Conservation (phyloP, 2,797 vertebrate species). For the Numenius phaeopus region DNA sequence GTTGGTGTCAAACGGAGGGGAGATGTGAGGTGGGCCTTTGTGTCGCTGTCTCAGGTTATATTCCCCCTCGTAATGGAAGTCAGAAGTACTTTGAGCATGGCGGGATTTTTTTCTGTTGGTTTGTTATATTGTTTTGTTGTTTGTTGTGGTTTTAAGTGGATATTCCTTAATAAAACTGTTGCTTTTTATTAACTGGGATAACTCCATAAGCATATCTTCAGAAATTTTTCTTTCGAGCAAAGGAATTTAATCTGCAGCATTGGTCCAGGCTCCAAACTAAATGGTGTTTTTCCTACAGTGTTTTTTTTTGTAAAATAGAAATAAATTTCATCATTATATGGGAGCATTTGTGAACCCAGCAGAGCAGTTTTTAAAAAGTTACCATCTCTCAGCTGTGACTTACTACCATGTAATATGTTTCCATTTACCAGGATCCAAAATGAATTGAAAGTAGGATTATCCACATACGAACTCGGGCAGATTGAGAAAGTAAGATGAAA, state of each 20-base stretch:
- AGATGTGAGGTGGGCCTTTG: background rate
- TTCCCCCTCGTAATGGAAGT: background rate
- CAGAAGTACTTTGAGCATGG: background rate
- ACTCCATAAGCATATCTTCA: background rate
- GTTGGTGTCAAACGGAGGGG: background rate
- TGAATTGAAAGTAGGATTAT: background rate
- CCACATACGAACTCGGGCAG: background rate
- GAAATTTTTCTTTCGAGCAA: background rate
- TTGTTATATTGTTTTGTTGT: background rate
- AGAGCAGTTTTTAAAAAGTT: background rate
- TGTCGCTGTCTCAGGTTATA: background rate
- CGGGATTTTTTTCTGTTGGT: background rate
- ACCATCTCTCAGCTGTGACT: background rate
- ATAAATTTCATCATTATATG: background rate
- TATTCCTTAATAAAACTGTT: background rate
- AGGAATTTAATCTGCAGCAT: background rate
- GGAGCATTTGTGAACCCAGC: background rate
- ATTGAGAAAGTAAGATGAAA: background rate
- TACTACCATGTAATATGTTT: background rate
- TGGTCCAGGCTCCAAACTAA: background rate
- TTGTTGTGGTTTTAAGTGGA: background rate
- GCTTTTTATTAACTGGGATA: background rate
- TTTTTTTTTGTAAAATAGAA: background rate
- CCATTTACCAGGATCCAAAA: background rate
- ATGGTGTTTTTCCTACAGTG: background rate